These are phyloP conservation scores for Tridacna crocea DNA, from an alignment of 2,888 invertebrate genomes.

Conservation along the genomic window DNA sequence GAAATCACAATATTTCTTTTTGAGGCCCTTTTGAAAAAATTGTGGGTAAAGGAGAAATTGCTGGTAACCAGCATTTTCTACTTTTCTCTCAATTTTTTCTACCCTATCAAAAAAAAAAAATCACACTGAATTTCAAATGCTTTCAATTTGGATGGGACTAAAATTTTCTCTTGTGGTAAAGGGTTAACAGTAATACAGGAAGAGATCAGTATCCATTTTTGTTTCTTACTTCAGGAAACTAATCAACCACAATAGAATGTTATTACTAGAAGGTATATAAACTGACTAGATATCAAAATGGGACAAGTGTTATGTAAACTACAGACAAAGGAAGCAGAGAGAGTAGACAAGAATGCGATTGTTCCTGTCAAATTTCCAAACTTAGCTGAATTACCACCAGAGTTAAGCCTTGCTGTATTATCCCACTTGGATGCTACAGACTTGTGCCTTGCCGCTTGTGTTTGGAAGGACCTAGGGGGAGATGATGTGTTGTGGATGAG, in stretches of 20 bases:
- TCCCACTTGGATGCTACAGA: constrained; percentile 86
- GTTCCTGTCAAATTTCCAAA: constrained; percentile 81
- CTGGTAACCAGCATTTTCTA: no score
- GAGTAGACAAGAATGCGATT: constrained; percentile 40
- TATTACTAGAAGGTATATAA: neutral
- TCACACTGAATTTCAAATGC: no score
- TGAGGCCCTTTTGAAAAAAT: no score
- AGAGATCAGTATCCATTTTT: neutral
- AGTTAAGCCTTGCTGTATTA: constrained; percentile 84
- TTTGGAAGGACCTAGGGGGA: constrained; percentile 85
- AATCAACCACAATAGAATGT: neutral
- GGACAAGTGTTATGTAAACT: constrained; percentile 66
- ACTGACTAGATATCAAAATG: constrained; percentile 40
- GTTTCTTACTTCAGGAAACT: neutral
- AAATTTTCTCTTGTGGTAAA: no score
- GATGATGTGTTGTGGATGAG: constrained; percentile 85
- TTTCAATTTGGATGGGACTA: no score
- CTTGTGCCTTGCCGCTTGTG: constrained; percentile 85
- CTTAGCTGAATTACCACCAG: constrained; percentile 84
- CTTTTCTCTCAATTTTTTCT: no score
- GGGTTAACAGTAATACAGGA: no score
- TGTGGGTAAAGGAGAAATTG: no score
- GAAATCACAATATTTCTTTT: no score
- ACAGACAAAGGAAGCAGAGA: constrained; percentile 42
- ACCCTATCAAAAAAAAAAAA: no score